These are phyloP conservation scores for Notothenia rossii DNA, from an alignment of 2,113 vertebrate species.

Conservation along the genomic window DNA sequence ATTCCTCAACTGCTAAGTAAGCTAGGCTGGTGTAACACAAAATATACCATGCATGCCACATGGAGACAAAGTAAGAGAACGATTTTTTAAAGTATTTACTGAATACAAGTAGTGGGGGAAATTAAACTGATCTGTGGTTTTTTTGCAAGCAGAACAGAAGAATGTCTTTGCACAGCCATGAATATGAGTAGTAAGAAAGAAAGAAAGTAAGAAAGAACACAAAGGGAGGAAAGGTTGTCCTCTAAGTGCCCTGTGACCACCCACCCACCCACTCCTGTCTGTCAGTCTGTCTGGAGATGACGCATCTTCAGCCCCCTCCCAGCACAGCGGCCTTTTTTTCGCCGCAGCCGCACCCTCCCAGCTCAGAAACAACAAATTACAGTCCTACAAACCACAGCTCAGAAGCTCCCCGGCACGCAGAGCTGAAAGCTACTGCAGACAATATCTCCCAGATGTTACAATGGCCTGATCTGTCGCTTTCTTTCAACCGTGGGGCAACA, in stretches of 20 bases:
- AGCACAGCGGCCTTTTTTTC: slow-evolving; percentile 45
- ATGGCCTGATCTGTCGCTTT: slow-evolving; percentile 17
- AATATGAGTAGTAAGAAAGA: no score
- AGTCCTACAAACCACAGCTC: slow-evolving; percentile 57
- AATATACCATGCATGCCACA: slow-evolving; percentile 34
- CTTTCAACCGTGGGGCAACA: slow-evolving; percentile 35
- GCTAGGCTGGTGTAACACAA: slow-evolving; percentile 1
- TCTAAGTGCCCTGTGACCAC: slow-evolving; percentile 64
- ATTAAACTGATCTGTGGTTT: background rate
- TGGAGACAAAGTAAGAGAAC: slow-evolving; percentile 7
- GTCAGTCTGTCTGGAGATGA: slow-evolving; percentile 75
- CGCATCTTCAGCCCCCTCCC: slow-evolving; percentile 59
- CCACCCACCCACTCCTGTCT: slow-evolving; percentile 63
- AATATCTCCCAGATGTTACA: slow-evolving; percentile 38
- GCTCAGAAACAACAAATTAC: slow-evolving; percentile 81
- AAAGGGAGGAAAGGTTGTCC: slow-evolving; percentile 32
- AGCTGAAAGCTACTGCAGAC: slow-evolving; percentile 31
- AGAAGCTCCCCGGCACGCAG: slow-evolving; percentile 35
- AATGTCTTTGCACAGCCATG: background rate
- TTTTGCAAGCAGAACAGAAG: slow-evolving; percentile 8
- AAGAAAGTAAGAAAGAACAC: background rate
- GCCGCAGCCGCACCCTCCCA: slow-evolving; percentile 74
- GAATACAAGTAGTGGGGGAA: slow-evolving; percentile 20
- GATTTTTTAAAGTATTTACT: slow-evolving; percentile 11
- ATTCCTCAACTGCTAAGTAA: slow-evolving; percentile 59